Evolutionary conservation across 2,113 vertebrate genomes (phyloP), one percentile per base, ranked within the genome.

Genomic region (Cynoglossus semilaevis): DNA sequence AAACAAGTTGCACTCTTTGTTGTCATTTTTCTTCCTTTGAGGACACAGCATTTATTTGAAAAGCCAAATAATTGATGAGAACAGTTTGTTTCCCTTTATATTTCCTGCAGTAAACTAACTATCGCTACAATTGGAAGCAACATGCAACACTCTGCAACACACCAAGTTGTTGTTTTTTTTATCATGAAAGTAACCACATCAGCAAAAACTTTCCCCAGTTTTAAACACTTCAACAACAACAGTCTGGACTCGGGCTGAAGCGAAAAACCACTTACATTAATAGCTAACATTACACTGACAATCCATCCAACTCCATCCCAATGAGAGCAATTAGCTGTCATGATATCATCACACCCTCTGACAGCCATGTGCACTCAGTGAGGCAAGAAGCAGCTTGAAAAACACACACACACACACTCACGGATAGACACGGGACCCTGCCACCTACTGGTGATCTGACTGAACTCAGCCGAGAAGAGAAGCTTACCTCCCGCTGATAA

Each of bases 361-460:
- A 82, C 80, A 80, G 68, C 76, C 67, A 38, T 62, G 80, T 80
- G 70, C 77, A 51, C 74, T 67, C 74, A 47, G 61, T 17, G 14
- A 72, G 60, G 44, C 22, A 29, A 29, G 22, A 6, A 29, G 22
- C 22, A 29, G 22, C 22, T 29, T 29, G 68, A 43, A 40, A 55
- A 36, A 76, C 69, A 55, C 50, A 43, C 14, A 43, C 40, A 52
- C 22, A 4, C 22, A 29, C 22, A 29, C 6, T 2, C 22, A 29
- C 22, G 6, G 22, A 29, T 29, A 29, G 22, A 29, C 22, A 29
- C 22, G 77, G 81, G 58, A 87, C 55, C 74, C 88, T 90, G 90
- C 90, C 91, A 87, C 86, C 91, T 92, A 87, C 91, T 92, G 91
- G 91, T 71, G 69, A 76, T 56, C 17, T 69, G 5, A 1, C 40